A percentile compares a stretch with the other conserved stretches of the same genome.
These are phyloP conservation scores for Xestia ashworthii DNA, from an alignment of 2,888 invertebrate genomes.

Conservation along the genomic window DNA sequence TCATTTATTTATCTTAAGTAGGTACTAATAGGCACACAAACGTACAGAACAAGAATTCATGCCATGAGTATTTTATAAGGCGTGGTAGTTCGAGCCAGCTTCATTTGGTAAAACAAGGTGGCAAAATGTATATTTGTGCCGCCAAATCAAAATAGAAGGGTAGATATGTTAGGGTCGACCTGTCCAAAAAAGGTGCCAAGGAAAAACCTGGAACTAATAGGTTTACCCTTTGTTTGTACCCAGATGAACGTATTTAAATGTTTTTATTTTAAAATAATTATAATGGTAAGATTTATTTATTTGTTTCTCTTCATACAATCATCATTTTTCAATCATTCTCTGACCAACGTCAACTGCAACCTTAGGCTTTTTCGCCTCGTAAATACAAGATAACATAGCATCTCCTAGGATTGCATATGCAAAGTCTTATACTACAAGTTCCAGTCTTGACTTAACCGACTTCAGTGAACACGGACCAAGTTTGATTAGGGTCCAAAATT, in stretches of 20 bases:
- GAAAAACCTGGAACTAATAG: no score
- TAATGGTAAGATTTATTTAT: not conserved
- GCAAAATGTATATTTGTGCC: not conserved
- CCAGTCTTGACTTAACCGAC: slow-evolving; percentile 70
- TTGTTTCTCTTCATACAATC: not conserved
- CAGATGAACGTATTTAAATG: no score
- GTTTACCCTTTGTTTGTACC: no score
- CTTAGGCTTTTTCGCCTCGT: not conserved
- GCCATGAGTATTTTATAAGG: not conserved
- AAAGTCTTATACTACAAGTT: slow-evolving; percentile 43
- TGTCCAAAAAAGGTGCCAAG: not conserved
- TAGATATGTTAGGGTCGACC: not conserved
- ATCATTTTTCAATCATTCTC: not conserved
- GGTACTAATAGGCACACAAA: not conserved
- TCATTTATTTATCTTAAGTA: not conserved
- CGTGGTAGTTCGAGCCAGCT: not conserved
- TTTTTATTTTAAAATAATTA: not conserved
- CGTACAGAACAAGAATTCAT: not conserved
- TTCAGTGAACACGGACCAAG: slow-evolving; percentile 75
- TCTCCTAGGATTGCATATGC: slow-evolving; percentile 48
- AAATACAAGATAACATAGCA: slow-evolving; percentile 11
- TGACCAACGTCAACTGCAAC: not conserved
- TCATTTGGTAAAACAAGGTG: not conserved
- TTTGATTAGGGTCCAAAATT: slow-evolving; percentile 85
- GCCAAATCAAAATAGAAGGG: not conserved